Percentiles rank a stretch among this genome's conserved stretches.
Conservation (phyloP, 2,797 vertebrate species). For the Dendrocincla fuliginosa region DNA sequence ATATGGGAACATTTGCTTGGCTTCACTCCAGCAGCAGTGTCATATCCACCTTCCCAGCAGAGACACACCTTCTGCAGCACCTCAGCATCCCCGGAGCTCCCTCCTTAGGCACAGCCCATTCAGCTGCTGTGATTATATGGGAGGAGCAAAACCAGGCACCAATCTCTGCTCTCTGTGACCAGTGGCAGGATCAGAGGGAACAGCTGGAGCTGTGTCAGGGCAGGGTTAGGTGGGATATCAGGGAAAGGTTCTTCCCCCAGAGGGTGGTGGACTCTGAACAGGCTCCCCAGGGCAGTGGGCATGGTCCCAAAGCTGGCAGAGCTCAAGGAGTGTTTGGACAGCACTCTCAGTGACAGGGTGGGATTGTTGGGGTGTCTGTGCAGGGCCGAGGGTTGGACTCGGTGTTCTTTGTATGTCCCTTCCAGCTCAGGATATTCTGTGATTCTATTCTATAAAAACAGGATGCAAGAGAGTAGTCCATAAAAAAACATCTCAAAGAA, state of each 20-base stretch:
- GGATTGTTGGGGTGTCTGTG: neutral
- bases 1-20: neutral
- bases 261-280: neutral
- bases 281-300: neutral
- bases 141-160: neutral
- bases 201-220: neutral
- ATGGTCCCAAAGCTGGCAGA: neutral
- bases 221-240: neutral
- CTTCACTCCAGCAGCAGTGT: neutral
- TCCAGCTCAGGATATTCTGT: neutral
- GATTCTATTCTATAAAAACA: neutral
- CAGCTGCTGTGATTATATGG: too few relatives aligned
- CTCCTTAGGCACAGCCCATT: fast-evolving
- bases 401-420: neutral
- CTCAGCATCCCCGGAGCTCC: neutral
- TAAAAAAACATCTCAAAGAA: neutral
- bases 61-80: neutral
- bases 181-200: neutral
- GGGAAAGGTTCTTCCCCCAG: neutral
- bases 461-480: neutral
- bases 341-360: fast-evolving
- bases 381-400: neutral
- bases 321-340: neutral
- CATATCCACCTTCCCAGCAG: neutral
- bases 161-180: neutral